Conservation (phyloP, 1,140 invertebrate species). For the Lasioglossum albipes region DNA sequence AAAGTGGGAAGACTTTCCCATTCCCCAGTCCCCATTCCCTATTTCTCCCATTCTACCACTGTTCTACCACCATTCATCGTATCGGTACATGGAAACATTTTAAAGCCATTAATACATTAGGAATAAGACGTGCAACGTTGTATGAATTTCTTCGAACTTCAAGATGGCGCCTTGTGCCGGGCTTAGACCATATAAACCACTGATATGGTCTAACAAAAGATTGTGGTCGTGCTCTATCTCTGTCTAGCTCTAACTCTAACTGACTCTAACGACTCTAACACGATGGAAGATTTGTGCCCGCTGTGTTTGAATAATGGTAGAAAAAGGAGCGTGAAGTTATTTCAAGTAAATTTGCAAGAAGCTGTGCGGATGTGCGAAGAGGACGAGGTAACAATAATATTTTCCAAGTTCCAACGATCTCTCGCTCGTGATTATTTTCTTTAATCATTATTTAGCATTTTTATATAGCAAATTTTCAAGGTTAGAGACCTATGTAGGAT, state of each 20-base stretch:
- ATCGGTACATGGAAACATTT: too few relatives aligned
- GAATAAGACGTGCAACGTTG: conserved; percentile 27
- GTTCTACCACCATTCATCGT: background rate
- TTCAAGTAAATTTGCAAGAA: conserved; percentile 59
- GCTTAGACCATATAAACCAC: too few relatives aligned
- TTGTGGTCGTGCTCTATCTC: too few relatives aligned
- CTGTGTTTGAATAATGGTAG: conserved; percentile 47
- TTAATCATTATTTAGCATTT: too few relatives aligned
- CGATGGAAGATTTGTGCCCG: conserved; percentile 52
- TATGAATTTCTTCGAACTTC: conserved; percentile 16
- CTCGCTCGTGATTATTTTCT: too few relatives aligned
- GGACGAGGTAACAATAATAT: conserved; percentile 31
- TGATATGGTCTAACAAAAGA: too few relatives aligned
- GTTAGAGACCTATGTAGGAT: too few relatives aligned
- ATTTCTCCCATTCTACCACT: conserved; percentile 13
- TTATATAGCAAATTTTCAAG: too few relatives aligned
- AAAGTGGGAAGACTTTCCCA: conserved; percentile 40
- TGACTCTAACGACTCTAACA: too few relatives aligned
- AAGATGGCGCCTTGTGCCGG: conserved; percentile 26
- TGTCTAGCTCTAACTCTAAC: too few relatives aligned
- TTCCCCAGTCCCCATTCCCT: conserved; percentile 7
- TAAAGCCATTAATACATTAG: conserved; percentile 29
- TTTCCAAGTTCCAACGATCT: too few relatives aligned
- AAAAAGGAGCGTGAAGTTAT: conserved; percentile 44
- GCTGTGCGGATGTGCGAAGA: conserved; percentile 49